Percentiles rank a stretch among this genome's conserved stretches.
Evolutionary conservation across 1,140 invertebrate species (phyloP).

Genomic region (Aphelinus atriplicis): DNA sequence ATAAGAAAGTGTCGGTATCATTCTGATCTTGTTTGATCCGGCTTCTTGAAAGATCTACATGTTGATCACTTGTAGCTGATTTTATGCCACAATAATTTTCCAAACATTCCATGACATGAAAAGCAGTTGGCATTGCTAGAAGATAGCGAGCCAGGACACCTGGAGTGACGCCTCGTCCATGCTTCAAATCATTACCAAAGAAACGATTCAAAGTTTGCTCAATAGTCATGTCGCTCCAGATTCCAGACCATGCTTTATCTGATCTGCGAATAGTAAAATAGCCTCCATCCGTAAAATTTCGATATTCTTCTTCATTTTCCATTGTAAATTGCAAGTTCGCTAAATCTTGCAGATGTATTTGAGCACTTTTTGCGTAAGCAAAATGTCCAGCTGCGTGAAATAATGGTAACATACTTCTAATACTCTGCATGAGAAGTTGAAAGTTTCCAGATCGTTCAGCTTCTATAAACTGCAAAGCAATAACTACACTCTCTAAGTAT

Average conservation of each 20-base stretch:
- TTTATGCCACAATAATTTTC: slow-evolving; percentile 54
- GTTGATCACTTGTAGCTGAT: slow-evolving; percentile 57
- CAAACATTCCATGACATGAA: slow-evolving; percentile 44
- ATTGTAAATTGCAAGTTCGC: slow-evolving; percentile 44
- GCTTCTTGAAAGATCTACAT: slow-evolving; percentile 57
- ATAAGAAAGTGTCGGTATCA: slow-evolving; percentile 52
- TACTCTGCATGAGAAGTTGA: slow-evolving; percentile 44
- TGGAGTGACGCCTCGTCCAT: slow-evolving; percentile 40
- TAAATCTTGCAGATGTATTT: slow-evolving; percentile 57
- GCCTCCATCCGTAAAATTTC: slow-evolving; percentile 47
- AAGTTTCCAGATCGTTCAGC: slow-evolving; percentile 50
- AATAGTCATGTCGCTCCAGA: slow-evolving; percentile 58
- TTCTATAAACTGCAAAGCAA: slow-evolving; percentile 35
- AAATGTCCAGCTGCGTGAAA: slow-evolving; percentile 56
- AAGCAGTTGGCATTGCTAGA: slow-evolving; percentile 36
- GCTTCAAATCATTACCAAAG: slow-evolving; percentile 44
- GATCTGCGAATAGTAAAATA: slow-evolving; percentile 51
- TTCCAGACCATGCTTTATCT: slow-evolving; percentile 59
- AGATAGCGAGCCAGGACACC: slow-evolving; percentile 38
- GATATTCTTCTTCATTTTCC: slow-evolving; percentile 49
- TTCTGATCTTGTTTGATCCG: slow-evolving; percentile 55
- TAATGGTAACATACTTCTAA: slow-evolving; percentile 51
- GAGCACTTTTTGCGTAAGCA: slow-evolving; percentile 53
- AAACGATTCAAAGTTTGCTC: slow-evolving; percentile 58
- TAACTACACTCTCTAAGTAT: slow-evolving; percentile 32